A percentile compares a stretch with the other conserved stretches of the same genome.
phyloP scores from a whole-genome alignment of 2,888 invertebrate genomes.

The Tachina lurida region DNA sequence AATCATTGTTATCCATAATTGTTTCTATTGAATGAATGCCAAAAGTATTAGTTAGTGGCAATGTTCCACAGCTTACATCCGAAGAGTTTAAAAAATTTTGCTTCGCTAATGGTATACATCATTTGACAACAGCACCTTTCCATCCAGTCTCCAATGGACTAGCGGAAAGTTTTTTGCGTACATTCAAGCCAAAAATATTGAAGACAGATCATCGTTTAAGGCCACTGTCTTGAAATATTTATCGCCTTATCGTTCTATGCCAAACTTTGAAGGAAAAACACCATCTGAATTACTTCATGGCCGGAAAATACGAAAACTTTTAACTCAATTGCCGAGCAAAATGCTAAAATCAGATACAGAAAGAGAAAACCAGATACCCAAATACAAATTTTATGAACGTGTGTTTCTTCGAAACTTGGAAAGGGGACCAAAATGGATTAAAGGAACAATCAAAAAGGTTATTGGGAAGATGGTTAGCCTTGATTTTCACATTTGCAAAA shows the following conservation, averaged over 20 bases:
- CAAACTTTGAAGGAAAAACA: not conserved
- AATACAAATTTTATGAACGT: too few species aligned
- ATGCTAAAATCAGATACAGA: not conserved
- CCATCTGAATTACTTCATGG: constrained; percentile 8
- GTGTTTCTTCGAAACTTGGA: too few species aligned
- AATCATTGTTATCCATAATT: constrained; percentile 5
- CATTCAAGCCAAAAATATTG: not conserved
- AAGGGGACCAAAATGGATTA: too few species aligned
- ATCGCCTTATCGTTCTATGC: not conserved
- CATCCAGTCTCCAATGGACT: constrained; percentile 60
- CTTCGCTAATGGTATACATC: constrained; percentile 48
- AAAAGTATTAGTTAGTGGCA: constrained; percentile 15
- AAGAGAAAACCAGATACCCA: not conserved
- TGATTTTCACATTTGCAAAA: too few species aligned
- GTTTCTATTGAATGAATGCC: constrained; percentile 3
- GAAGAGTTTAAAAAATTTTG: constrained; percentile 16
- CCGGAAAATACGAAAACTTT: not conserved
- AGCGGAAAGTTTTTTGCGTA: constrained; percentile 48
- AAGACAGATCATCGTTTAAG: not conserved
- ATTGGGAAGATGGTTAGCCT: too few species aligned
- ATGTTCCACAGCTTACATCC: constrained; percentile 11
- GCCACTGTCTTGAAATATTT: too few species aligned
- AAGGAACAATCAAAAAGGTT: too few species aligned
- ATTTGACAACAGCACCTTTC: constrained; percentile 73
- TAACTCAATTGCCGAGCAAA: not conserved